Base-by-base conservation (phyloP, 2,888 invertebrate species). In the Iphiclides podalirius region DNA sequence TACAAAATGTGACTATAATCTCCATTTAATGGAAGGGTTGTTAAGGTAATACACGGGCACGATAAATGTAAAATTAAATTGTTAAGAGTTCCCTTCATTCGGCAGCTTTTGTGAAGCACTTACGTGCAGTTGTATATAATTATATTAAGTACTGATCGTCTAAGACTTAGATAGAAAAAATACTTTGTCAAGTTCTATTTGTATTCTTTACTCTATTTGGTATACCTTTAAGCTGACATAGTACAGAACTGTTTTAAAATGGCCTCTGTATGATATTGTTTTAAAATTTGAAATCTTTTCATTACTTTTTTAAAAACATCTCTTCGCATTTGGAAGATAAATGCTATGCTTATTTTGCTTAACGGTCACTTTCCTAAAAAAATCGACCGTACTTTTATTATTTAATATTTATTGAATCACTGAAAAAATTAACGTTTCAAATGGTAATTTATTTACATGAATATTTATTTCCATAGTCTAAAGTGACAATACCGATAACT, bases 1-100 rank as follows among this genome's bases (percentile, higher is more conserved):
- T 87, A 86, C 85, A 85, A 87, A 86, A 73, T 67, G 73, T 79
- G 85, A 85, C 84, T 85, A 85, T 85, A 87, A 80, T 70, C 66
- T 71, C 65, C 61, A 67, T 62, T 55, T 64, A 68, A 61, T 66
- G 66, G 70, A 65, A 67, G 67, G 70, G 58, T 72, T 70, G 70
- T 75, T 71, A 71, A 50, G 49, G 13, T 54, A 58, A 61, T 59
- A 58, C 26, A 48, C 6, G 31, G 52, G 43, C 48, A 52, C 28
- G 45, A 52, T 59, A 54, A 53, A 52, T 57, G 51, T 55, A 63
- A 59, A 54, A 58, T 59, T 56, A 58, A 60, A 64, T 43, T 44
- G 54, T 48, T 49, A 62, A 45, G 15, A 66, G 75, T 73, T 77
- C 81, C 79, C 81, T 85, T 85, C 84, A 70, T 68, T 66, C 69